Evolutionary conservation across 2,113 vertebrate species (phyloP).

Genomic region (Rynchops niger): DNA sequence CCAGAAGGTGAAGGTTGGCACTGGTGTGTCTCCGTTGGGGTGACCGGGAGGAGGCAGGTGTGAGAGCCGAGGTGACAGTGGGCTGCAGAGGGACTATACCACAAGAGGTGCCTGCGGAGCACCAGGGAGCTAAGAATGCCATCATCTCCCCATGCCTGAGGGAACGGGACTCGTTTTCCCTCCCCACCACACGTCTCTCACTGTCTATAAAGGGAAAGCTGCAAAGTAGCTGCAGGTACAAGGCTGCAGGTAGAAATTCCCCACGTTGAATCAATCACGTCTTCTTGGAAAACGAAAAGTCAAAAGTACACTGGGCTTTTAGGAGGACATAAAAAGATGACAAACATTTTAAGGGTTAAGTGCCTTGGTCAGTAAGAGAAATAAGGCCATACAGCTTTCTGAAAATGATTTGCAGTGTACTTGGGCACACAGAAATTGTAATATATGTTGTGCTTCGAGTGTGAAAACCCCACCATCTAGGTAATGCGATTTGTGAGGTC

Average conservation of each 20-base stretch:
- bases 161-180: fast-evolving
- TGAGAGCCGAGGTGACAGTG: background rate
- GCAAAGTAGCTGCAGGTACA: background rate
- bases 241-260: background rate
- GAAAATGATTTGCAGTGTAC: background rate
- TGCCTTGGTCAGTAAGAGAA: background rate
- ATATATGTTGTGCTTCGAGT: background rate
- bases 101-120: background rate
- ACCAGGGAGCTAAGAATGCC: background rate
- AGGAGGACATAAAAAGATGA: background rate
- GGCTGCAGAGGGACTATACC: background rate
- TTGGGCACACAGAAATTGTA: background rate
- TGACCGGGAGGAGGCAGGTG: background rate
- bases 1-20: background rate
- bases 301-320: background rate
- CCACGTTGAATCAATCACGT: fast-evolving
- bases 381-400: background rate
- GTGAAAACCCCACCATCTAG: background rate
- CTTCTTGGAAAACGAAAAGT: background rate
- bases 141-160: fast-evolving
- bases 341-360: background rate
- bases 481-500: background rate
- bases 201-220: background rate
- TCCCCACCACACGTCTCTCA: fast-evolving
- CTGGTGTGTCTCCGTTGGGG: fast-evolving